Conservation (phyloP, 1,140 invertebrate genomes). For the Dufourea novaeangliae region DNA sequence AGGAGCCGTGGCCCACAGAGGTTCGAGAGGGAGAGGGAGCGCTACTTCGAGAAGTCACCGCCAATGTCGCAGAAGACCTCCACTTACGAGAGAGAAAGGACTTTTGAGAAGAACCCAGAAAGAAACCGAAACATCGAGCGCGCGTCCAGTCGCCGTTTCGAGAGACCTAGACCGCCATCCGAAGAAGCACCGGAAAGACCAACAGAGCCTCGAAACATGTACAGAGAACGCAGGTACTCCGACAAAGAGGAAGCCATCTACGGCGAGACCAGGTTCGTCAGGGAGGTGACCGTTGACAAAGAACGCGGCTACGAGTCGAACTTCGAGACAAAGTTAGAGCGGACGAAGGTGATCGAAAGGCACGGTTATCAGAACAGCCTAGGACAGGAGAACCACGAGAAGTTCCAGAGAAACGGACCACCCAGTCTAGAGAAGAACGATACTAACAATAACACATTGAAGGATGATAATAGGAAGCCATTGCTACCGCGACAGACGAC, state of each 20-base stretch:
- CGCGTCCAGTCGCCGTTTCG: slow-evolving; percentile 70
- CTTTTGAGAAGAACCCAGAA: slow-evolving; percentile 73
- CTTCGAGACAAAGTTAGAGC: slow-evolving; percentile 80
- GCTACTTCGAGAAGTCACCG: slow-evolving; percentile 71
- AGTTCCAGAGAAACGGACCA: slow-evolving; percentile 50
- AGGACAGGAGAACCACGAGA: slow-evolving; percentile 22
- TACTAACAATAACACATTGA: slow-evolving; percentile 83
- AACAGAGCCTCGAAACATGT: slow-evolving; percentile 49
- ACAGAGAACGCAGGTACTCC: slow-evolving; percentile 73
- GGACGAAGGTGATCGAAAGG: slow-evolving; percentile 75
- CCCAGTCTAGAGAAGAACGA: slow-evolving; percentile 81
- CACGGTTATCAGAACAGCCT: slow-evolving; percentile 64
- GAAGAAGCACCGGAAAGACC: slow-evolving; percentile 79
- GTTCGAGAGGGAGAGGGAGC: slow-evolving; percentile 65
- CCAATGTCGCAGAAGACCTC: slow-evolving; percentile 60
- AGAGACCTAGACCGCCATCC: slow-evolving; percentile 77
- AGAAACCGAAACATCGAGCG: slow-evolving; percentile 70
- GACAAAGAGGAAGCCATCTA: slow-evolving; percentile 78
- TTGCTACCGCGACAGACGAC: slow-evolving; percentile 67
- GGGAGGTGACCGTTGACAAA: slow-evolving; percentile 70
- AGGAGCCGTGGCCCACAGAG: slow-evolving; percentile 16
- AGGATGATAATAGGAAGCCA: slow-evolving; percentile 70
- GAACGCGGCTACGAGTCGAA: slow-evolving; percentile 80
- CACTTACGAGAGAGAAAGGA: slow-evolving; percentile 69
- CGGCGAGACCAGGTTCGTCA: slow-evolving; percentile 70